Evolutionary conservation across 2,113 vertebrate genomes (phyloP).

Genomic region (Salvelinus sp.): DNA sequence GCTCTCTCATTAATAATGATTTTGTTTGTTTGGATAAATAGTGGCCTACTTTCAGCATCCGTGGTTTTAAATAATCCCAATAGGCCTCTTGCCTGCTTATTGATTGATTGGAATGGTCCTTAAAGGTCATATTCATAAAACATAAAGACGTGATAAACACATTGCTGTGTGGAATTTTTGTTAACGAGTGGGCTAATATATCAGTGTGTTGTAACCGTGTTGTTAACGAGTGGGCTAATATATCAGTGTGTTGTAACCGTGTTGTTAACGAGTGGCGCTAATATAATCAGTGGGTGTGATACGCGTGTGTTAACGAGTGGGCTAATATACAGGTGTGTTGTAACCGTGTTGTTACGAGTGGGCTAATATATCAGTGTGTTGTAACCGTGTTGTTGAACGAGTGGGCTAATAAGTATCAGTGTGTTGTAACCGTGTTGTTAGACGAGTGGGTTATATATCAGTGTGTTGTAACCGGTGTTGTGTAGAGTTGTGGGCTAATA

Average conservation of each 20-base stretch:
- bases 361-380: too few relatives aligned
- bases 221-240: constrained; percentile 68
- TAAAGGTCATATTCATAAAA: constrained; percentile 82
- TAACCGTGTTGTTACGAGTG: too few relatives aligned
- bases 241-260: constrained; percentile 47
- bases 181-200: constrained; percentile 67
- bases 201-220: constrained; percentile 47
- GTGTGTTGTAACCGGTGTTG: too few relatives aligned
- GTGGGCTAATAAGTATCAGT: too few relatives aligned
- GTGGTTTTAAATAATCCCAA: constrained; percentile 80
- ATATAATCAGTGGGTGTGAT: too few relatives aligned
- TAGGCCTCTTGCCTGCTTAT: constrained; percentile 64
- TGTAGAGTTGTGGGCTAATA: too few relatives aligned
- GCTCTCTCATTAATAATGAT: constrained; percentile 75
- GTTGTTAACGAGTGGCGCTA: too few relatives aligned
- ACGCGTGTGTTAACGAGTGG: too few relatives aligned
- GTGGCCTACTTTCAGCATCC: constrained; percentile 78
- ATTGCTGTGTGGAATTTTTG: constrained; percentile 58
- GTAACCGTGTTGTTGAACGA: too few relatives aligned
- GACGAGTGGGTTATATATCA: too few relatives aligned
- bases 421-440: too few relatives aligned
- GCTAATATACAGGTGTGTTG: too few relatives aligned
- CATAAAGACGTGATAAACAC: constrained; percentile 75
- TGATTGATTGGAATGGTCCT: constrained; percentile 76
- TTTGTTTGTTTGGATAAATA: constrained; percentile 69